Percentiles rank a stretch among this genome's conserved stretches.
Conservation (phyloP, 2,888 invertebrate genomes). For the Drosophila mercatorum region DNA sequence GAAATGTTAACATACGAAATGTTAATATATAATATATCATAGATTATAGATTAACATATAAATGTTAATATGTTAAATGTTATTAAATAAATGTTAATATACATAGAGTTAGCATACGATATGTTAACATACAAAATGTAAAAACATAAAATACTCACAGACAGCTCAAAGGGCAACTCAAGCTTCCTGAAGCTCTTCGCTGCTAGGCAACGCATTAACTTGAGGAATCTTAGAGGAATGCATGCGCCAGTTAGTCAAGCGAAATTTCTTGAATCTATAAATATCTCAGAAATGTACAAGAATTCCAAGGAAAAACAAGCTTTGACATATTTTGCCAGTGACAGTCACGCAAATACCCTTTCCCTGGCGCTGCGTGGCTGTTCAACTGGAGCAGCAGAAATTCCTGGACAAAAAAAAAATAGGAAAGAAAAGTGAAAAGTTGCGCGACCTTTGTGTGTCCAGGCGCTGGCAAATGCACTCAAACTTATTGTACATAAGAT, state of each 20-base stretch:
- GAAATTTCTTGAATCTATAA: background rate
- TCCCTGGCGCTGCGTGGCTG: background rate
- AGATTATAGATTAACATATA: too few relatives aligned
- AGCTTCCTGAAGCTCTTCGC: too few relatives aligned
- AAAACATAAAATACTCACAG: too few relatives aligned
- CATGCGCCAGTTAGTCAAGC: background rate
- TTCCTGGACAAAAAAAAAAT: background rate
- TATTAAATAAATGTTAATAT: background rate
- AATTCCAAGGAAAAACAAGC: background rate
- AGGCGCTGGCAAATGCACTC: conserved; percentile 41
- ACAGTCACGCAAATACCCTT: background rate
- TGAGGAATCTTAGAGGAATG: background rate
- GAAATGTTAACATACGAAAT: too few relatives aligned
- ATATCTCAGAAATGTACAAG: background rate
- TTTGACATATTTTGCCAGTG: conserved; percentile 7
- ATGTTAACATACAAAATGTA: background rate
- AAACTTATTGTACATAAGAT: conserved; percentile 40
- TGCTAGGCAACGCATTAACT: background rate
- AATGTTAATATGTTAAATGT: background rate
- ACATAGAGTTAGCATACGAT: background rate
- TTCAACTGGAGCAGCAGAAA: conserved; percentile 8
- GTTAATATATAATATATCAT: too few relatives aligned
- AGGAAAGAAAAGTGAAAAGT: conserved; percentile 49
- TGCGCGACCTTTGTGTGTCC: conserved; percentile 61
- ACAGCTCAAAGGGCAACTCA: background rate